These are phyloP conservation scores for Leptocoma aspasia DNA, from an alignment of 2,113 vertebrate species.

Conservation along the genomic window DNA sequence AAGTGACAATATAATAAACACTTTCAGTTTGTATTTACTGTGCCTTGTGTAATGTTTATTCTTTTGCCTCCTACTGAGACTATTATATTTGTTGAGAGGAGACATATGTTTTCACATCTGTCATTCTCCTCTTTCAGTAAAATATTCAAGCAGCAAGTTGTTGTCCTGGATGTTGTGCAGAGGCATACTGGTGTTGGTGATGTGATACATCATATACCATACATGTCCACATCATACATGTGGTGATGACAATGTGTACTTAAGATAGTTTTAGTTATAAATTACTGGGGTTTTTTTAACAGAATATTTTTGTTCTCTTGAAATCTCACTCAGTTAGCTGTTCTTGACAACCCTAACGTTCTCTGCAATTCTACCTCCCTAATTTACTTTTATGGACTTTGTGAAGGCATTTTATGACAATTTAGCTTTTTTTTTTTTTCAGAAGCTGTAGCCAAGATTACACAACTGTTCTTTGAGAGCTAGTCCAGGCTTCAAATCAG, in stretches of 20 bases:
- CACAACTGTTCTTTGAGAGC: background rate
- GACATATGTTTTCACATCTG: conserved; percentile 38
- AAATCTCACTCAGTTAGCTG: background rate
- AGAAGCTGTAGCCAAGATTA: background rate
- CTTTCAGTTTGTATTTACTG: conserved; percentile 32
- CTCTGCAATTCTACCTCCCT: background rate
- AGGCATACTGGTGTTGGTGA: background rate
- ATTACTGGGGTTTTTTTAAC: background rate
- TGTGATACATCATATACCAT: background rate
- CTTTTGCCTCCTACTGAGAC: background rate
- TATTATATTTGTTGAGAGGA: background rate
- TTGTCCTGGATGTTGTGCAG: background rate
- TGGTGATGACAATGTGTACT: background rate
- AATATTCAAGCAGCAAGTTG: background rate
- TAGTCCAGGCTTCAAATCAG: background rate
- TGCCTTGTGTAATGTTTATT: conserved; percentile 32
- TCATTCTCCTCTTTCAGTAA: background rate
- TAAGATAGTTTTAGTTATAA: background rate
- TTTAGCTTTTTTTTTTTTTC: background rate
- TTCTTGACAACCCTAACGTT: background rate
- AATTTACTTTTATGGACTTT: background rate
- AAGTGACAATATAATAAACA: conserved; percentile 57
- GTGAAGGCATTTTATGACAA: background rate
- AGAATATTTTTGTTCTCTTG: background rate
- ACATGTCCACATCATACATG: background rate